phyloP scores from a whole-genome alignment of 2,113 vertebrate genomes.

The Grammomys surdaster region DNA sequence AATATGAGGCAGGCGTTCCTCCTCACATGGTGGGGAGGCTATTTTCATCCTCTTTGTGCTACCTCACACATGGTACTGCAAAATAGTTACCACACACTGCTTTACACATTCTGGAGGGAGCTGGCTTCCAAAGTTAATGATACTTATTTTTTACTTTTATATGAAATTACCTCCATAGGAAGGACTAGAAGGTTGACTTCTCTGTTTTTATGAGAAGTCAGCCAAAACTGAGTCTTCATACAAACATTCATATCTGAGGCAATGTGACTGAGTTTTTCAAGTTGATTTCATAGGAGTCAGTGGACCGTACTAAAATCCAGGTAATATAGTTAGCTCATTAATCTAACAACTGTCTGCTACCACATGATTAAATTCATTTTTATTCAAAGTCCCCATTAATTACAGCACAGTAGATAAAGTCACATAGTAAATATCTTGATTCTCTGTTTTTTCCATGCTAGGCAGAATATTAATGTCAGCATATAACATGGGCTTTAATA shows the following conservation, averaged over 20 bases:
- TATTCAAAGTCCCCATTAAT: constrained; percentile 25
- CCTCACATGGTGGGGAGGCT: constrained; percentile 51
- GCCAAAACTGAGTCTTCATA: constrained; percentile 29
- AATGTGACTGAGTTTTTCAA: constrained; percentile 69
- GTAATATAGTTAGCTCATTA: constrained; percentile 57
- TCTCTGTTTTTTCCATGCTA: background rate
- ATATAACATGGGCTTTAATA: constrained; percentile 23
- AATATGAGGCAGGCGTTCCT: background rate
- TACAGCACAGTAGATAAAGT: constrained; percentile 14
- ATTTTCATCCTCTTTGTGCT: constrained; percentile 71
- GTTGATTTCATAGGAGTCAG: constrained; percentile 1
- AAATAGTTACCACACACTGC: constrained; percentile 69
- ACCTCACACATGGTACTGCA: constrained; percentile 57
- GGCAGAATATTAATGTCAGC: constrained; percentile 52
- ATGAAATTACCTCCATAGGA: constrained; percentile 32
- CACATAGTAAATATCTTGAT: background rate
- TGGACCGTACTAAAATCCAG: constrained; percentile 66
- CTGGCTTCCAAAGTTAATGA: constrained; percentile 52
- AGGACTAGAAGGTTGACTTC: constrained; percentile 15
- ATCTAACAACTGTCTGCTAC: background rate
- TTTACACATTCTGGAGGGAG: constrained; percentile 57
- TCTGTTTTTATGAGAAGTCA: constrained; percentile 52
- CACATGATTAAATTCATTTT: constrained; percentile 39
- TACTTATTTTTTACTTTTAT: constrained; percentile 60
- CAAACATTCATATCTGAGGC: constrained; percentile 47